phyloP scores from a whole-genome alignment of 2,888 invertebrate species.

The Apamea crenata region DNA sequence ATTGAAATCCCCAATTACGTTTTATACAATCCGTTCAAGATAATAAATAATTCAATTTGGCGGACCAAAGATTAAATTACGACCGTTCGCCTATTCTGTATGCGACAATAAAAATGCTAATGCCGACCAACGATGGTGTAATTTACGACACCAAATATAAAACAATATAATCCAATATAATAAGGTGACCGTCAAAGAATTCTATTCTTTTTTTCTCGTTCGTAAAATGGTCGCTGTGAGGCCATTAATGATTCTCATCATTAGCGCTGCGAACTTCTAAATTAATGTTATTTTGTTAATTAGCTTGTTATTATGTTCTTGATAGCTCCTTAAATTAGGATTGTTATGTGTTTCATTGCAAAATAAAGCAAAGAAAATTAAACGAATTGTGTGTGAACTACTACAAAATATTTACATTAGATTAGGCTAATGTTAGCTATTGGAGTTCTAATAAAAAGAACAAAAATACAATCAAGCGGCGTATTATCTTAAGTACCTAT shows the following conservation, averaged over 20 bases:
- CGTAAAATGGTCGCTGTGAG: slow-evolving; percentile 49
- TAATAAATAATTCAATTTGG: slow-evolving; percentile 89
- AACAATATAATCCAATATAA: slow-evolving; percentile 60
- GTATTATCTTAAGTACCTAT: slow-evolving; percentile 27
- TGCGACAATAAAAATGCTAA: slow-evolving; percentile 90
- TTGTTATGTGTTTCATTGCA: slow-evolving; percentile 39
- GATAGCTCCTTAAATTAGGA: slow-evolving; percentile 34
- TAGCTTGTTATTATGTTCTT: slow-evolving; percentile 54
- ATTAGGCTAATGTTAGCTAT: slow-evolving; percentile 29
- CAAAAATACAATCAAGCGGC: slow-evolving; percentile 13
- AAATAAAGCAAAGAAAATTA: slow-evolving; percentile 26
- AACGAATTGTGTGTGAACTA: slow-evolving; percentile 42
- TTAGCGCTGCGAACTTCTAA: slow-evolving; percentile 57
- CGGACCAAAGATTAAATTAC: slow-evolving; percentile 85
- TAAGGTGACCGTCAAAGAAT: slow-evolving; percentile 61
- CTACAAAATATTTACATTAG: slow-evolving; percentile 41
- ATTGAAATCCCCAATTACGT: slow-evolving; percentile 73
- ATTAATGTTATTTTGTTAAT: slow-evolving; percentile 66
- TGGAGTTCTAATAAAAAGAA: neutral
- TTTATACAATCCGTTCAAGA: slow-evolving; percentile 78
- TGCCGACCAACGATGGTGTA: slow-evolving; percentile 83
- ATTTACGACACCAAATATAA: slow-evolving; percentile 79
- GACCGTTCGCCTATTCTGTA: slow-evolving; percentile 82
- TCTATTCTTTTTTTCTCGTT: slow-evolving; percentile 33
- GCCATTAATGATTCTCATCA: slow-evolving; percentile 60